These are phyloP conservation scores for Penelope pileata DNA, from an alignment of 2,113 vertebrate species.

Conservation along the genomic window DNA sequence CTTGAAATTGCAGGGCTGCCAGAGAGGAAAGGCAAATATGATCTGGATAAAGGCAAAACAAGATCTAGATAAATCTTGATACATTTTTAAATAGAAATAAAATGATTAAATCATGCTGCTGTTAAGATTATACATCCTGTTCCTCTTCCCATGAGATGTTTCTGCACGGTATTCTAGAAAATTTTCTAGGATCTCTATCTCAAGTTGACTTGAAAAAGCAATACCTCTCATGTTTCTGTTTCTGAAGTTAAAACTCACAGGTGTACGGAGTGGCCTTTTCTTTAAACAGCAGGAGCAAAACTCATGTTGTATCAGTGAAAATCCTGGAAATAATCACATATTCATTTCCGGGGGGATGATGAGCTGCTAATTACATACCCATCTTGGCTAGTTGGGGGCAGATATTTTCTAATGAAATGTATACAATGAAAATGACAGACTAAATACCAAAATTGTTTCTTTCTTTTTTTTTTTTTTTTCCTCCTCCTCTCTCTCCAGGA, in stretches of 20 bases:
- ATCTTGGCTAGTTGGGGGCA: neutral
- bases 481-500: neutral
- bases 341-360: neutral
- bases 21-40: neutral
- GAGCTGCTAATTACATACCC: conserved; percentile 36
- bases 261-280: neutral
- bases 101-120: neutral
- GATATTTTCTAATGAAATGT: neutral
- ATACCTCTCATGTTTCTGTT: neutral
- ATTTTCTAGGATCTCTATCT: neutral
- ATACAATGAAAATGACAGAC: neutral
- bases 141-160: neutral
- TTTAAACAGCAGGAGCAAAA: neutral
- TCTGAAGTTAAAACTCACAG: neutral
- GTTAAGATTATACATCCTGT: neutral
- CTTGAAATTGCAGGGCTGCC: neutral
- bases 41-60: neutral
- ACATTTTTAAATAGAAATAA: neutral
- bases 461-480: conserved; percentile 12
- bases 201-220: neutral
- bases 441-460: conserved; percentile 1
- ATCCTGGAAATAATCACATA: neutral
- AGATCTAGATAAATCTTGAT: neutral
- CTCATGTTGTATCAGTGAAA: neutral
- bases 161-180: neutral